Percentiles rank a stretch among this genome's conserved stretches.
phyloP scores from a whole-genome alignment of 2,113 vertebrate species.

The Rousettus leschenaultii region DNA sequence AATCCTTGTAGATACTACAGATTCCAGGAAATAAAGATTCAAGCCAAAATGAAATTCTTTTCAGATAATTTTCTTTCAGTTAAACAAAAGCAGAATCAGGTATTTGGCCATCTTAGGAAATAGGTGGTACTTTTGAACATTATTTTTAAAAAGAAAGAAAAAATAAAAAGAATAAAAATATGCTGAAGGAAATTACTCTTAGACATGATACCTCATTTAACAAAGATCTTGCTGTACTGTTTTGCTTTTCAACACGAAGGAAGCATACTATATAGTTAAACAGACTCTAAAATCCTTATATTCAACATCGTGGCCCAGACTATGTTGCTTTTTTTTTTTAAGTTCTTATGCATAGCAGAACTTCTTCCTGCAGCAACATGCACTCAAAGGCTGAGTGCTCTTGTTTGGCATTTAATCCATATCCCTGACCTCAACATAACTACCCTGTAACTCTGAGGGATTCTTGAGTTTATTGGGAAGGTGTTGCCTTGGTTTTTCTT shows the following conservation, averaged over 20 bases:
- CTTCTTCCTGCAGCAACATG: neutral
- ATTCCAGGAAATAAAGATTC: slow-evolving; percentile 6
- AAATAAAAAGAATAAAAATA: neutral
- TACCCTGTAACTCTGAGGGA: neutral
- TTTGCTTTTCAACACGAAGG: slow-evolving; percentile 19
- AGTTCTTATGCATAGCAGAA: neutral
- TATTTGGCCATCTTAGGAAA: neutral
- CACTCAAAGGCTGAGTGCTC: neutral
- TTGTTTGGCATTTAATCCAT: neutral
- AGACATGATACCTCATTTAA: neutral
- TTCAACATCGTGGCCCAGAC: neutral
- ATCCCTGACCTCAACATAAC: neutral
- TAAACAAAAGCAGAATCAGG: slow-evolving; percentile 17
- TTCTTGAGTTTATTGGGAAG: slow-evolving; percentile 9
- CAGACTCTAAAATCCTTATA: neutral
- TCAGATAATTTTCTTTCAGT: slow-evolving; percentile 36
- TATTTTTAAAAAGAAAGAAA: neutral
- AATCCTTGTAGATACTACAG: neutral
- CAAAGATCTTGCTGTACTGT: neutral
- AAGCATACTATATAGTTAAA: neutral
- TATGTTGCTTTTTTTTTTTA: neutral
- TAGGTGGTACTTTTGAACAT: neutral
- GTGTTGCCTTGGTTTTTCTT: neutral
- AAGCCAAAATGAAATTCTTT: slow-evolving; percentile 27
- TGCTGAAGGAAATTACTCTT: slow-evolving; percentile 20